Percentiles rank a stretch among this genome's conserved stretches.
Conservation (phyloP, 1,140 invertebrate species). For the Drosophila pectinifera region DNA sequence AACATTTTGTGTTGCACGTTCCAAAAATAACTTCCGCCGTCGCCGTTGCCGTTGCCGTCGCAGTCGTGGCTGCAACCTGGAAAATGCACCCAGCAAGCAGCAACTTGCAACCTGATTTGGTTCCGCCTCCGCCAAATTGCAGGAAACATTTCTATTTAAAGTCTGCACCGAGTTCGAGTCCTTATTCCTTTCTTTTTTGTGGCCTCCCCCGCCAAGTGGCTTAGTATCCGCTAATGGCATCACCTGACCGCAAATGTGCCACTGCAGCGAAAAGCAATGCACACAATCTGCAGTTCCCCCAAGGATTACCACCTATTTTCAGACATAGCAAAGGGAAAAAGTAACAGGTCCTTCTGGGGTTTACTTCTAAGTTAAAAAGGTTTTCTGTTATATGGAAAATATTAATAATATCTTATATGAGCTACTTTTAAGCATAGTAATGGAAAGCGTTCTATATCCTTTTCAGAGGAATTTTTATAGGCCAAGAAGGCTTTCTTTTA, state of each 20-base stretch:
- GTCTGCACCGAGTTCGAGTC: constrained; percentile 36
- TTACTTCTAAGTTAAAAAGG: too few species aligned
- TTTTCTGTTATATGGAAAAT: too few species aligned
- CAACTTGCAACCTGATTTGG: constrained; percentile 63
- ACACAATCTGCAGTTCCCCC: neutral
- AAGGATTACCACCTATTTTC: neutral
- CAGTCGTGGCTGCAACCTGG: constrained; percentile 24
- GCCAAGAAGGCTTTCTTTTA: too few species aligned
- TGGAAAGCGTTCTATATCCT: too few species aligned
- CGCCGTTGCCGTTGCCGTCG: too few species aligned
- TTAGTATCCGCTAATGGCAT: constrained; percentile 49
- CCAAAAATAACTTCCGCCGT: constrained; percentile 79
- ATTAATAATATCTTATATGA: too few species aligned
- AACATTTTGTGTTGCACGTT: constrained; percentile 78
- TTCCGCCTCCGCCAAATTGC: constrained; percentile 68
- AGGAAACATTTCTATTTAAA: constrained; percentile 76
- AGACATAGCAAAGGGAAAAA: neutral
- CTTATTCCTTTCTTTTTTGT: neutral
- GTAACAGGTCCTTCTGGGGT: too few species aligned
- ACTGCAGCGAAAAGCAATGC: constrained; percentile 9
- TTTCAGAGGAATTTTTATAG: too few species aligned
- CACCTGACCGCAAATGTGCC: constrained; percentile 28
- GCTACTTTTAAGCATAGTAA: too few species aligned
- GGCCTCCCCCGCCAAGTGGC: constrained; percentile 6
- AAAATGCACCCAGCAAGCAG: constrained; percentile 12